phyloP scores from a whole-genome alignment of 2,113 vertebrate genomes.

The Eudorcas thomsonii region DNA sequence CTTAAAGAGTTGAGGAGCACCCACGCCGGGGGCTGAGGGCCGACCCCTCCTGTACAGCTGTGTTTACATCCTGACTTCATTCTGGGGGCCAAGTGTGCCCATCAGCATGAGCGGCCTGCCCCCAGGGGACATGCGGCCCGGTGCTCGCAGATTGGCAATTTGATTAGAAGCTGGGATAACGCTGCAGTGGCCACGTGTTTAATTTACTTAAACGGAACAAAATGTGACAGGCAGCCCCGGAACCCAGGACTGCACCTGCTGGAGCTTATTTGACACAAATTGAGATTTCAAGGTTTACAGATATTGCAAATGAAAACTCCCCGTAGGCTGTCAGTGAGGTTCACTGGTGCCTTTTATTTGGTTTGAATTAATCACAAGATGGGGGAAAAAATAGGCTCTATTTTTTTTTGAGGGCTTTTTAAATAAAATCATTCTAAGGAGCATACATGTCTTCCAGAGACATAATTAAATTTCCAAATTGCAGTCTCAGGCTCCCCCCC shows the following conservation, averaged over 20 bases:
- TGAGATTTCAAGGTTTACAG: slow-evolving; percentile 60
- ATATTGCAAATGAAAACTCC: slow-evolving; percentile 39
- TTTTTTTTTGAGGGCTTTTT: slow-evolving; percentile 43
- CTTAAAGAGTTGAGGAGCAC: fast-evolving
- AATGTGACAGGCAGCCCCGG: background rate
- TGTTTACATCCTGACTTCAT: background rate
- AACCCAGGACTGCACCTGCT: background rate
- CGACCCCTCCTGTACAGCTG: background rate
- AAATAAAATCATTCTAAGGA: slow-evolving; percentile 52
- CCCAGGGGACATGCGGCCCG: background rate
- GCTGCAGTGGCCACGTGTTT: background rate
- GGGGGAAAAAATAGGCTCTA: background rate
- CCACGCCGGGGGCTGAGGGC: fast-evolving
- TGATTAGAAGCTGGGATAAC: slow-evolving; percentile 33
- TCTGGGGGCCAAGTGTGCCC: background rate
- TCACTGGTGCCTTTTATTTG: background rate
- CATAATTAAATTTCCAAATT: slow-evolving; percentile 37
- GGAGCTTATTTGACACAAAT: slow-evolving; percentile 43
- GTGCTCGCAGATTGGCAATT: background rate
- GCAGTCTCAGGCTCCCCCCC: background rate
- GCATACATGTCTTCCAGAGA: background rate
- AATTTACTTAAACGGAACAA: slow-evolving; percentile 58
- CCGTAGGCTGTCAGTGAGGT: background rate
- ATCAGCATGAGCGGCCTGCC: background rate
- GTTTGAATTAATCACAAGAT: slow-evolving; percentile 49